A percentile compares a stretch with the other conserved stretches of the same genome.
Conservation (phyloP, 64 coral and sea anemone genomes). For the Stylophora pistillata region DNA sequence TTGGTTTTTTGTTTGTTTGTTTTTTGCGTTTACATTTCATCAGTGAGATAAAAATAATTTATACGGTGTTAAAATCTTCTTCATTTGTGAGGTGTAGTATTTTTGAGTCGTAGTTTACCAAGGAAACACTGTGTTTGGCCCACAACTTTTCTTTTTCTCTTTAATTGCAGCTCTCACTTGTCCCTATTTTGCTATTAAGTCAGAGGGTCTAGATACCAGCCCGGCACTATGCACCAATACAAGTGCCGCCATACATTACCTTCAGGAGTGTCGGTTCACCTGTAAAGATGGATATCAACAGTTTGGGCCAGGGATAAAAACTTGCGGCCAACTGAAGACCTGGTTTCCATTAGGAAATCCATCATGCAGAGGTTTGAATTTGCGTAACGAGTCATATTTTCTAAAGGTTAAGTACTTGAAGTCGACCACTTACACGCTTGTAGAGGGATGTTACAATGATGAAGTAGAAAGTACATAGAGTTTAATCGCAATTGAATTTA, state of each 20-base stretch:
- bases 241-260: neutral
- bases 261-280: constrained; percentile 13
- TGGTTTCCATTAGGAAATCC: constrained; percentile 39
- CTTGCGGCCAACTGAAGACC: constrained; percentile 2
- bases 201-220: constrained; percentile 28
- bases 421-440: too few relatives aligned
- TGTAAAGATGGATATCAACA: constrained; percentile 24
- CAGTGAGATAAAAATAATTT: too few relatives aligned
- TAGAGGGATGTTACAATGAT: too few relatives aligned
- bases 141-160: neutral
- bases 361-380: constrained; percentile 34
- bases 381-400: too few relatives aligned
- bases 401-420: too few relatives aligned
- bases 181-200: constrained; percentile 4
- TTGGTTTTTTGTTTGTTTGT: too few relatives aligned
- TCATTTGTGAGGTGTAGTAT: too few relatives aligned
- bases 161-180: constrained; percentile 7
- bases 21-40: too few relatives aligned
- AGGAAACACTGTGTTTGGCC: neutral
- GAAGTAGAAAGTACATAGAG: too few relatives aligned
- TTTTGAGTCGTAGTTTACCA: too few relatives aligned
- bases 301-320: constrained; percentile 27
- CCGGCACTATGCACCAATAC: neutral
- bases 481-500: too few relatives aligned
- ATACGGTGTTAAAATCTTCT: too few relatives aligned